Conservation (phyloP, 2,888 invertebrate genomes). For the Brassicogethes aeneus region DNA sequence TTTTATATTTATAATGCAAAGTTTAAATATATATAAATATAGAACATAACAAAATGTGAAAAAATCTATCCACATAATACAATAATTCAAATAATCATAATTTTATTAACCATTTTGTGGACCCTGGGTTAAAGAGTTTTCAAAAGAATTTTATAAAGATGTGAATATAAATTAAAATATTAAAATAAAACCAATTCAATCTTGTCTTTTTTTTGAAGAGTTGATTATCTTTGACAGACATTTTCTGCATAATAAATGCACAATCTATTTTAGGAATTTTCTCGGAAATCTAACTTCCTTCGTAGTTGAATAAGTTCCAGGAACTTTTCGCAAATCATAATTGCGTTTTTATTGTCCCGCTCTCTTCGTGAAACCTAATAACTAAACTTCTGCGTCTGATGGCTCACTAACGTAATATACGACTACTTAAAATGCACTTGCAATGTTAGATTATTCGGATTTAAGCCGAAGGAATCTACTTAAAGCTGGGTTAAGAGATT, state of each 20-base stretch:
- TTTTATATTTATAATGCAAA: too few relatives aligned
- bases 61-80: too few relatives aligned
- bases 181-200: too few relatives aligned
- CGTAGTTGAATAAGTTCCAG: slow-evolving; percentile 1
- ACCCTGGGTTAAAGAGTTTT: too few relatives aligned
- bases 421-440: not conserved
- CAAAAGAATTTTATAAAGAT: too few relatives aligned
- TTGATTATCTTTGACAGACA: too few relatives aligned
- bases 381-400: not conserved
- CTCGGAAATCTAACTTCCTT: not conserved
- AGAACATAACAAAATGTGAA: too few relatives aligned
- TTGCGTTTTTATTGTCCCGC: slow-evolving; percentile 5
- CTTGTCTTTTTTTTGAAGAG: not conserved
- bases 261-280: not conserved
- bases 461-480: not conserved
- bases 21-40: too few relatives aligned
- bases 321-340: slow-evolving; percentile 4
- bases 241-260: not conserved
- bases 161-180: too few relatives aligned
- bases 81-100: not conserved
- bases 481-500: not conserved
- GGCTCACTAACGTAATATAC: not conserved
- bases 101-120: not conserved
- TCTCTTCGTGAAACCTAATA: not conserved
- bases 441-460: not conserved